Percentiles rank a stretch among this genome's conserved stretches.
phyloP scores from a whole-genome alignment of 2,888 invertebrate species.

The Pollenia amentaria region DNA sequence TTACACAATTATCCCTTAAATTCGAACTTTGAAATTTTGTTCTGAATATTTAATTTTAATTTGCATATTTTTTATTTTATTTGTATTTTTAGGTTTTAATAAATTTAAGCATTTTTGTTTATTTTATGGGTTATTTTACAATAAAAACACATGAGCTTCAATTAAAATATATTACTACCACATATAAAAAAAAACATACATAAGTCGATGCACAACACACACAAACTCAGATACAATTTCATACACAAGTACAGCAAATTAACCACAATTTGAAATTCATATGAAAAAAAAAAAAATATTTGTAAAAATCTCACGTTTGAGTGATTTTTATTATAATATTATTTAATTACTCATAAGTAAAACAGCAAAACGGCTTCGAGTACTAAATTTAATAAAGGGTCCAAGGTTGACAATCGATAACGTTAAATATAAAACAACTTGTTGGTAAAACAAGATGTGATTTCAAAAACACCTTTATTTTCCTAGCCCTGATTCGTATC shows the following conservation, averaged over 20 bases:
- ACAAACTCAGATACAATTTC: not conserved
- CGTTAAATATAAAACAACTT: too few species aligned
- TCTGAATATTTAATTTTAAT: not conserved
- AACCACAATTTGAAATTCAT: slow-evolving; percentile 45
- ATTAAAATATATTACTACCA: slow-evolving; percentile 60
- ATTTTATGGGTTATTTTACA: slow-evolving; percentile 60
- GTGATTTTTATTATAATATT: slow-evolving; percentile 61
- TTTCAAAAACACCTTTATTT: too few species aligned
- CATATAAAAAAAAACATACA: not conserved
- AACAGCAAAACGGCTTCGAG: too few species aligned
- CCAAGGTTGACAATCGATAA: too few species aligned
- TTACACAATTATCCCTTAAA: too few species aligned
- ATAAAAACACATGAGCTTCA: slow-evolving; percentile 62
- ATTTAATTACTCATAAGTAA: slow-evolving; percentile 45
- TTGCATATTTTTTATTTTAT: not conserved
- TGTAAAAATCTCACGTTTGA: slow-evolving; percentile 60
- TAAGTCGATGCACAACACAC: not conserved
- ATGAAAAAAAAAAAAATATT: slow-evolving; percentile 8
- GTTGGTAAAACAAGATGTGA: too few species aligned
- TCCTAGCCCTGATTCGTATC: too few species aligned
- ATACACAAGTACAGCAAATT: slow-evolving; percentile 22
- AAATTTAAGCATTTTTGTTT: slow-evolving; percentile 26
- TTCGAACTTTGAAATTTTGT: too few species aligned
- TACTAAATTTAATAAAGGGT: too few species aligned
- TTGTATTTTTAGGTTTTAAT: not conserved